Base-by-base conservation (phyloP, 2,888 invertebrate genomes). In the Pecten maximus region DNA sequence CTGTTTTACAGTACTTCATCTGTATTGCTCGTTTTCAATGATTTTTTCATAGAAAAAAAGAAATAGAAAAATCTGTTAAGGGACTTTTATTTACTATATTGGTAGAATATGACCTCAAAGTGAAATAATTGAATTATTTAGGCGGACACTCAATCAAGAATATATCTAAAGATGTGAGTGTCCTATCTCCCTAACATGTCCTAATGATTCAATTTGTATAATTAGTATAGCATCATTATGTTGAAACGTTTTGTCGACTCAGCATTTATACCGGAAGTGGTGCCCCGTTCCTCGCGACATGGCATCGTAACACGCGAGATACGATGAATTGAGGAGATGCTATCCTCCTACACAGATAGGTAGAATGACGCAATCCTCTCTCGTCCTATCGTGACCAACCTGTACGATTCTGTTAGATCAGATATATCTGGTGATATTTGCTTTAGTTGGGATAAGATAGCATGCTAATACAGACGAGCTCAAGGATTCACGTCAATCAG, bases 341-440 rank as follows among this genome's bases (percentile, higher is more conserved):
- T 74, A 74, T 74, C 74, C 74, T 35, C 74, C 35, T 28, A 35
- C 35, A 35, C 28, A 10, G 28, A 35, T 28, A 35, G 23, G 28
- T 28, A 35, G 74, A 74, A 74, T 74, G 74, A 74, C 74, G 74
- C 74, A 74, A 74, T 28, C 35, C 28, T 35, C 74, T 28, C 74
- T 15, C 6, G 74, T 35, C 15, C 74, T 28, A 35, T 74, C 74
- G 74, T 74, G 35, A 10, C 74, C 74, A 74, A 74, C 74, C 74
- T 74, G 74, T 35, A 23, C 74, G 28, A 15, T 35, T 74, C 3
- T 35, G 74, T 74, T 35, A 23, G 35, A 74, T 35, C 35, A 6
- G 74, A 74, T 74, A 74, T 74, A 74, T 74, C 74, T 74, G 74
- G 8, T 74, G 74, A 74, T 74, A 74, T 74, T 74, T 74, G 74